Base-by-base conservation (phyloP, 2,113 vertebrate species). In the Malurus elegans region DNA sequence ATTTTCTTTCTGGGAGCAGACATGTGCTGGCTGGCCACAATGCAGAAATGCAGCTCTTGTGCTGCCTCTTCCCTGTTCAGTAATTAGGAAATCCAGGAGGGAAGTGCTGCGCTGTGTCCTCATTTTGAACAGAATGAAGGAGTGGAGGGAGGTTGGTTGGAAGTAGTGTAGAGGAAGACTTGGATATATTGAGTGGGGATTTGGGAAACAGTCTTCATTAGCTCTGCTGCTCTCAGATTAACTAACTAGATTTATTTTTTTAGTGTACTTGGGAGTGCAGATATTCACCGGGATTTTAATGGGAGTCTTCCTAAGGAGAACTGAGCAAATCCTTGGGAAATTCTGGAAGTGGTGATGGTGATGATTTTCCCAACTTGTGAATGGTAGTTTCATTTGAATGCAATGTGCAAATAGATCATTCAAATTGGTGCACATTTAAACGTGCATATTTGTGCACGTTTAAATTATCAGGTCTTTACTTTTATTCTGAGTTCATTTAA, bases 161-260 rank as follows among this genome's bases (percentile, higher is more conserved):
- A 96, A 92, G 86, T 10, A 83, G 42, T 15, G 2, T 86, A 38
- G 69, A 86, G 91, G 51, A 94, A 57, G 88, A 81, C 86, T 92
- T 84, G 91, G 92, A 92, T 92, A 94, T 97, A 95, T 97, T 97
- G 92, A 90, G 72, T 94, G 44, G 95, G 94, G 94, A 96, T 96
- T 96, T 97, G 96, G 92, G 91, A 97, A 93, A 25, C 69, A 36
- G 86, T 74, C 86, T 94, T 95, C 95, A 96, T 95, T 96, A 97
- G 88, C 88, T 94, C 51, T 90, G 79, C 72, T 78, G 72, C 83
- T 92, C 75, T 93, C 95, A 88, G 51, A 96, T 97, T 94, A 93
- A 92, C 88, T 80, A 92, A 92, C 86, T 93, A 78, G 92, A 93
- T 92, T 95, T 96, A 94, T 96, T 80, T 90, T 90, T 93, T 73